phyloP scores from a whole-genome alignment of 2,888 invertebrate genomes.

The Gortyna flavago region DNA sequence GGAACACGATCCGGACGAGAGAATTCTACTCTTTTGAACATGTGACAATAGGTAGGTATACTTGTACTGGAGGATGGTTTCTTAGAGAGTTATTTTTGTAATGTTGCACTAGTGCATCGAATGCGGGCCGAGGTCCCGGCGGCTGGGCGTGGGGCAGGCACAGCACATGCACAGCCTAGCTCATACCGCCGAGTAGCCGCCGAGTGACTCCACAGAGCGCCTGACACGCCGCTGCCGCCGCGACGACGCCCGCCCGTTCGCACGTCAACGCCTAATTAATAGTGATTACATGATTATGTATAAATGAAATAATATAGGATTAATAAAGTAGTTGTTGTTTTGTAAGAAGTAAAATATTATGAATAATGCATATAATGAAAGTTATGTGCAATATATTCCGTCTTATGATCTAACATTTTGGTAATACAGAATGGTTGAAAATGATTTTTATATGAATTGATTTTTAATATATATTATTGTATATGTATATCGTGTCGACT shows the following conservation, averaged over 20 bases:
- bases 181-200: neutral
- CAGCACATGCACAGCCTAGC: conserved; percentile 2
- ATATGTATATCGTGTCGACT: conserved; percentile 83
- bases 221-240: conserved; percentile 49
- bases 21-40: conserved; percentile 77
- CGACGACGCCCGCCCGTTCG: conserved; percentile 62
- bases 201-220: neutral
- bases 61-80: conserved; percentile 74
- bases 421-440: conserved; percentile 85
- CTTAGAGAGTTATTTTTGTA: conserved; percentile 85
- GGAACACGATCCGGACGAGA: conserved; percentile 63
- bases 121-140: conserved; percentile 32
- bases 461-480: conserved; percentile 84
- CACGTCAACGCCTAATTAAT: conserved; percentile 83
- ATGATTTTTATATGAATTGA: conserved; percentile 89
- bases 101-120: conserved; percentile 76
- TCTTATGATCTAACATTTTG: conserved; percentile 87
- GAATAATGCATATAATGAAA: conserved; percentile 86
- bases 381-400: conserved; percentile 88
- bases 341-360: conserved; percentile 86
- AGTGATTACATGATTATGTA: conserved; percentile 82
- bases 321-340: conserved; percentile 89
- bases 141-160: conserved; percentile 7
- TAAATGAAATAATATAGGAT: conserved; percentile 83
- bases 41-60: conserved; percentile 77